Base-by-base conservation (phyloP, 2,888 invertebrate genomes). In the Ichneumoninae sp. region DNA sequence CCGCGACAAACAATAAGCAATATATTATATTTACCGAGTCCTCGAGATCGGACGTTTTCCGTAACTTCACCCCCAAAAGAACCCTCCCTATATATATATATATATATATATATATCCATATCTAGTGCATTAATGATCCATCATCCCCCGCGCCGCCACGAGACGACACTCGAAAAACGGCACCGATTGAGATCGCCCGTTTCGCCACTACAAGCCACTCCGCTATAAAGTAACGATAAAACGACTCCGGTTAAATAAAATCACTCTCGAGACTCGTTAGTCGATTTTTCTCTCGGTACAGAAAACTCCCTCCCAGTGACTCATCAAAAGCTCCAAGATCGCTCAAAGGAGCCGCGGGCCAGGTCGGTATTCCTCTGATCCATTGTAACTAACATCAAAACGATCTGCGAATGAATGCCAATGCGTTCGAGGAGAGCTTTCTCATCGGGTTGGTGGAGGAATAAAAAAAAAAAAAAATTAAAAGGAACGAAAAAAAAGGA, bases 311-410 rank as follows among this genome's bases (percentile, higher is more conserved):
- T 60, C 57, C 47, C 70, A 36, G 65, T 76, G 47, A 52, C 65
- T 76, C 54, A 33, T 76, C 57, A 80, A 80, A 79, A 70, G 73
- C n/a, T 57, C 36, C 33, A 36, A 77, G 33, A 69, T 69, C 57
- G 68, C n/a, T 81, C 66, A 80, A 80, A 70, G 52, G 47, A 33
- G 63, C 57, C 70, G 65, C 54, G 36, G 44, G 68, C 40, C 50
- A 71, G 16, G 69, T 22, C 54, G 79, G 65, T 69, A 77, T 81
- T 75, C 71, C 88, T 88, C 88, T 88, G 86, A 89, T 86, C 88
- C 87, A 91, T 91, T 91, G 90, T 91, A 89, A 78, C 88, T 60
- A 83, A 91, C 88, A 90, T 91, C 91, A 91, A 91, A 91, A 89
- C 84, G 85, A 73, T 81, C 66, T 70, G 70, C 71, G 78, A 83